A percentile compares a stretch with the other conserved stretches of the same genome.
phyloP scores from a whole-genome alignment of 2,797 vertebrate species.

The Prionace glauca region DNA sequence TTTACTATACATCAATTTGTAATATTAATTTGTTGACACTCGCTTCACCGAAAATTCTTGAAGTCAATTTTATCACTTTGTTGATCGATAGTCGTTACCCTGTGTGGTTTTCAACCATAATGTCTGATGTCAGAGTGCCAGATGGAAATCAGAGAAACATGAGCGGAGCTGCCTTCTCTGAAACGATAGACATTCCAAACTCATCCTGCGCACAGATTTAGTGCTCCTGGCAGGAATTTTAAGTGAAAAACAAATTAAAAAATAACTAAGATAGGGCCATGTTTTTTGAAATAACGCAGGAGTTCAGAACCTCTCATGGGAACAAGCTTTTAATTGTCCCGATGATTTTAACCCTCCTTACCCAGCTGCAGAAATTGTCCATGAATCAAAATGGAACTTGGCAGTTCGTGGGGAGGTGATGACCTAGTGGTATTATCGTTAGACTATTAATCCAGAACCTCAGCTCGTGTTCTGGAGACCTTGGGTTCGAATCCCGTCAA shows the following conservation, averaged over 20 bases:
- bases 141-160: not conserved
- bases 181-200: not conserved
- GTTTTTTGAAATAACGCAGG: not conserved
- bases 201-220: not conserved
- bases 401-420: not conserved
- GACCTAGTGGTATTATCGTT: too few relatives aligned
- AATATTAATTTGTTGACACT: not conserved
- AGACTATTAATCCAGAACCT: too few relatives aligned
- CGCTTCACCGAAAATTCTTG: not conserved
- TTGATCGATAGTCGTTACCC: not conserved
- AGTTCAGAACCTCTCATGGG: not conserved
- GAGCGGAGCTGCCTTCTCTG: conserved; percentile 3
- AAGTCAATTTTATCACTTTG: not conserved
- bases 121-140: not conserved
- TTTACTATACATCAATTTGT: not conserved
- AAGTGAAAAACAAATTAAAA: not conserved
- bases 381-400: not conserved
- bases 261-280: not conserved
- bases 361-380: not conserved
- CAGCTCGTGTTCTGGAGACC: too few relatives aligned
- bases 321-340: not conserved
- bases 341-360: not conserved
- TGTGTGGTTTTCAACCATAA: not conserved
- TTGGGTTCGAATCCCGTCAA: too few relatives aligned
- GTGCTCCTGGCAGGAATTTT: conserved; percentile 14